A percentile compares a stretch with the other conserved stretches of the same genome.
Conservation (phyloP, 1,140 invertebrate species). For the Zaprionus davidi region DNA sequence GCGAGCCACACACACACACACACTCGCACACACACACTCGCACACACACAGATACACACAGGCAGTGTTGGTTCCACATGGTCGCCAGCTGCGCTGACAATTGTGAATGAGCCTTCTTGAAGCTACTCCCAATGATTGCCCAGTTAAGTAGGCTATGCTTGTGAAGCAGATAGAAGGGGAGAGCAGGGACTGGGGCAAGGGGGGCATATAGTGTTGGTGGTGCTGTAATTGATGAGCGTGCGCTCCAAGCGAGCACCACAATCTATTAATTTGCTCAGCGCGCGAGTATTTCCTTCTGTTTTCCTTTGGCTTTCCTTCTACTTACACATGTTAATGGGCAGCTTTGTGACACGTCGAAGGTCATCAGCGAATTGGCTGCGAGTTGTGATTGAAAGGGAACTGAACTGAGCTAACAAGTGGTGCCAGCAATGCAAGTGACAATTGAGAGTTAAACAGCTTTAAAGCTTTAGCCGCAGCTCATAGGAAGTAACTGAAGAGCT, state of each 20-base stretch:
- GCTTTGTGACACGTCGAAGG: neutral
- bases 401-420: neutral
- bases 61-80: neutral
- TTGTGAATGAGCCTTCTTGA: constrained; percentile 23
- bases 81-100: constrained; percentile 21
- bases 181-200: neutral
- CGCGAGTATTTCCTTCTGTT: neutral
- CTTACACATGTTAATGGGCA: constrained; percentile 4
- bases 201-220: neutral
- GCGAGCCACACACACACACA: neutral
- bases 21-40: neutral
- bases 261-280: constrained; percentile 1
- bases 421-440: neutral
- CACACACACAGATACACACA: neutral
- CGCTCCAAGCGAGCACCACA: neutral
- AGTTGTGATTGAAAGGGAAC: neutral
- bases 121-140: constrained; percentile 37
- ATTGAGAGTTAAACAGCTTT: neutral
- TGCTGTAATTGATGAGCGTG: neutral
- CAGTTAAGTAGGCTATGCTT: neutral
- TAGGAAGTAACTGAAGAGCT: neutral
- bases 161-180: neutral
- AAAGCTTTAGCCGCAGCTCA: neutral
- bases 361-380: neutral
- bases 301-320: neutral